Evolutionary conservation across 2,113 vertebrate genomes (phyloP), one percentile per base, ranked within the genome.

Genomic region (Grus americana): DNA sequence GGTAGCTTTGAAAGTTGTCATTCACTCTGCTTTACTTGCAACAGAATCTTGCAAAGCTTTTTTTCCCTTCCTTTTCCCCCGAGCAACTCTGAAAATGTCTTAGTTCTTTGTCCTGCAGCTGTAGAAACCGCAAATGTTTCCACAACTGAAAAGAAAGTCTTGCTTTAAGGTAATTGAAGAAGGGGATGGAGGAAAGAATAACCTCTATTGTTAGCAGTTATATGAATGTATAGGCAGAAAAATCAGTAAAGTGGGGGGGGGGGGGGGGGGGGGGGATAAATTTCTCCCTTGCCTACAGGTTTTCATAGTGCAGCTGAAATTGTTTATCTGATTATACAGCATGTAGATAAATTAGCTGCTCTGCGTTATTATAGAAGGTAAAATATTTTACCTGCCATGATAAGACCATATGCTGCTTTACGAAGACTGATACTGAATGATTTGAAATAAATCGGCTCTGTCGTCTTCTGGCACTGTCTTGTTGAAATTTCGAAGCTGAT

Each of bases 1-100:
- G 90, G 94, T 97, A 97, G 97, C 97, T 98, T 98, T 97, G 86
- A 97, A 98, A 98, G 97, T 98, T 98, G 97, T 98, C 98, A 98
- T 97, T 98, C 97, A 97, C 94, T 97, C 80, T 92, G 79, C 91
- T 97, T 92, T 97, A 72, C 92, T 98, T 96, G 94, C 91, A 95
- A 78, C 36, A 95, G 91, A 96, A 92, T 95, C 94, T 95, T 86
- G 42, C 79, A 97, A 85, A 96, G 91, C 24, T 29, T 40, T 93
- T 80, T 58, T 79, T 5, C 16, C 27, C 30, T 55, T 73, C 38
- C 61, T 90, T 94, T 74, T 61, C 57, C 72, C 71, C 82, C 14
- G 27, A 96, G 88, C 84, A 93, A 65, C 86, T 97, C 94, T 83
- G 90, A 96, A 97, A 97, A 97, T 92, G 49, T 94, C 95, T 97